Evolutionary conservation across 2,888 invertebrate species (phyloP).

Genomic region (Willowsia nigromaculata): DNA sequence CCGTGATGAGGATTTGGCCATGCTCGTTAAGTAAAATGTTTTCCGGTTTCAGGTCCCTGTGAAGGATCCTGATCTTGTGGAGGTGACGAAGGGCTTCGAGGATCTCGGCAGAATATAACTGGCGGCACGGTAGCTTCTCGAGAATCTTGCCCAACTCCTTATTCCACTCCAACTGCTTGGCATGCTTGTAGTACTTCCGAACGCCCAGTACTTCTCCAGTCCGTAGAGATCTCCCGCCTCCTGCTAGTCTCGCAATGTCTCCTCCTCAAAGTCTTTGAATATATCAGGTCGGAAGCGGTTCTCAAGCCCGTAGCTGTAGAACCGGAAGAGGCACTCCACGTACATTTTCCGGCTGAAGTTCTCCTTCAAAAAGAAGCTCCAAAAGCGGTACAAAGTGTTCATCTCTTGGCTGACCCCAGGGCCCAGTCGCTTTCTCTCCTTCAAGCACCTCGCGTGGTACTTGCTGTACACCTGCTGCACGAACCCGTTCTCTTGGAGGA

Average conservation of each 20-base stretch:
- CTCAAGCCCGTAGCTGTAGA: constrained; percentile 98
- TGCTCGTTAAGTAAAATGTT: constrained; percentile 96
- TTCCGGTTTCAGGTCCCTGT: constrained; percentile 89
- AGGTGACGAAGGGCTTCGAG: constrained; percentile 94
- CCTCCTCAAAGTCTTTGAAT: constrained; percentile 96
- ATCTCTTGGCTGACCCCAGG: constrained; percentile 98
- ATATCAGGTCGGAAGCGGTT: constrained; percentile 96
- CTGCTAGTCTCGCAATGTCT: constrained; percentile 94
- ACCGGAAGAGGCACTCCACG: constrained; percentile 91
- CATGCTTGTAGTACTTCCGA: constrained; percentile 95
- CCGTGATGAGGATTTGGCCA: constrained; percentile 97
- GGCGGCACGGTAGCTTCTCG: constrained; percentile 83
- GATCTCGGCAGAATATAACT: constrained; percentile 88
- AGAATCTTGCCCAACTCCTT: constrained; percentile 87
- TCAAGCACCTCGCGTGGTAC: constrained; percentile 95
- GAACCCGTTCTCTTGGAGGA: constrained; percentile 97
- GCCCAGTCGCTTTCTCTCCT: constrained; percentile 83
- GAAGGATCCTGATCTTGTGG: constrained; percentile 93
- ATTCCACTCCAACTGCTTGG: constrained; percentile 87
- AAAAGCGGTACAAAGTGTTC: constrained; percentile 99
- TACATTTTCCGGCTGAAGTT: constrained; percentile 99
- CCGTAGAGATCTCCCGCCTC: constrained; percentile 94
- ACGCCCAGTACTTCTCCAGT: constrained; percentile 99
- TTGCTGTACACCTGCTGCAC: constrained; percentile 98
- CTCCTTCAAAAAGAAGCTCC: constrained; percentile 99